phyloP scores from a whole-genome alignment of 1,140 invertebrate species.

The Cydia fagiglandana region DNA sequence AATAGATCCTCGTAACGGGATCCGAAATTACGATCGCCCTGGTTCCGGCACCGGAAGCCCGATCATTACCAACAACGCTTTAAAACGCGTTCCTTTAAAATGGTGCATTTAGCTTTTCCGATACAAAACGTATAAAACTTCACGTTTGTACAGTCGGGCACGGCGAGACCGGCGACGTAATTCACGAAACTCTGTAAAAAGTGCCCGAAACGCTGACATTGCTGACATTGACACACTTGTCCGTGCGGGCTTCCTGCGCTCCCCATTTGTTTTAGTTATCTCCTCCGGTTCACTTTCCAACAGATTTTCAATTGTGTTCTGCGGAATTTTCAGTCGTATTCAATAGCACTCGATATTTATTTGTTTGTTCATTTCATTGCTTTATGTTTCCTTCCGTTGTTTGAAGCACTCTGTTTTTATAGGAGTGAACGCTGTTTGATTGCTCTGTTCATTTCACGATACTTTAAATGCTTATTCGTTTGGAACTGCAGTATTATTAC shows the following conservation, averaged over 20 bases:
- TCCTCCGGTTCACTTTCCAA: constrained; percentile 43
- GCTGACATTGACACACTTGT: constrained; percentile 71
- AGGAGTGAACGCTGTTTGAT: constrained; percentile 19
- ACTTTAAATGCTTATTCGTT: constrained; percentile 21
- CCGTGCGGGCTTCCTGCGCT: constrained; percentile 55
- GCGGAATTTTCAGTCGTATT: constrained; percentile 40
- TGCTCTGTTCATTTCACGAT: constrained; percentile 22
- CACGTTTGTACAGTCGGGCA: background rate
- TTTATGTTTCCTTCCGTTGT: constrained; percentile 32
- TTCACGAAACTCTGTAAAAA: constrained; percentile 52
- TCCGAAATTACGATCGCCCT: no score
- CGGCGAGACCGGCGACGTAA: constrained; percentile 44
- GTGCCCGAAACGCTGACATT: constrained; percentile 62
- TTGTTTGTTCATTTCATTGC: constrained; percentile 43
- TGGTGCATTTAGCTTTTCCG: background rate
- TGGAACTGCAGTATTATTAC: background rate
- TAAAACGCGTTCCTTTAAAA: background rate
- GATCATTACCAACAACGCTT: background rate
- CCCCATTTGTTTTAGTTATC: constrained; percentile 48
- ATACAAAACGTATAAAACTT: constrained; percentile 8
- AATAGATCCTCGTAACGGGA: no score
- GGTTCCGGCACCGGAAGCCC: no score
- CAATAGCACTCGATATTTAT: constrained; percentile 33
- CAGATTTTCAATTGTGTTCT: constrained; percentile 45
- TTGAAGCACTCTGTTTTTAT: constrained; percentile 31